Percentiles rank a stretch among this genome's conserved stretches.
Evolutionary conservation across 64 coral and sea anemone species (phyloP).

Genomic region (Pocillopora verrucosa): DNA sequence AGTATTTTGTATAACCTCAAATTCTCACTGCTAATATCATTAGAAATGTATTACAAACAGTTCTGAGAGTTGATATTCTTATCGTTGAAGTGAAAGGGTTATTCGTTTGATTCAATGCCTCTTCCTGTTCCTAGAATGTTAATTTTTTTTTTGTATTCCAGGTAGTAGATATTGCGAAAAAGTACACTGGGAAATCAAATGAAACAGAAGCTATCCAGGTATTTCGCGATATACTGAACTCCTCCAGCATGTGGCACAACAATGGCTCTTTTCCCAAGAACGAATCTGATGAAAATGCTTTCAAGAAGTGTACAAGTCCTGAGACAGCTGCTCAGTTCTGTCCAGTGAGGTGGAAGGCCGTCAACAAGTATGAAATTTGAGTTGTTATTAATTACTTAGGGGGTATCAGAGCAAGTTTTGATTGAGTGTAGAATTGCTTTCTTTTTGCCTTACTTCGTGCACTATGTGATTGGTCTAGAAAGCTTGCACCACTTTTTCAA

Average conservation of each 20-base stretch:
- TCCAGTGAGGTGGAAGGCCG: conserved; percentile 77
- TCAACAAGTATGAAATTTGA: conserved; percentile 52
- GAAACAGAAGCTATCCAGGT: conserved; percentile 65
- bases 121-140: background rate
- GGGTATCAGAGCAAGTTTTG: no score
- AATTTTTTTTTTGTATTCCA: background rate
- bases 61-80: no score
- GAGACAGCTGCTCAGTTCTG: conserved; percentile 82
- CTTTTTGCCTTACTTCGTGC: no score
- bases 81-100: no score
- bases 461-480: no score
- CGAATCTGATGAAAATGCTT: conserved; percentile 81
- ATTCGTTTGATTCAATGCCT: background rate
- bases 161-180: conserved; percentile 87
- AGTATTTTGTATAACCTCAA: no score
- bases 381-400: background rate
- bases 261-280: conserved; percentile 84
- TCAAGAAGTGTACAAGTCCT: conserved; percentile 65
- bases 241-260: conserved; percentile 79
- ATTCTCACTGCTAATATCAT: no score
- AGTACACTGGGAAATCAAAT: conserved; percentile 60
- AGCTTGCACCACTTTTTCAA: no score
- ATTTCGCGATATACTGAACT: conserved; percentile 68
- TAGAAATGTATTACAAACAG: no score
- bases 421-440: no score